These are phyloP conservation scores for Hippopotamyrus pictus DNA, from an alignment of 2,797 vertebrate genomes.

Conservation along the genomic window DNA sequence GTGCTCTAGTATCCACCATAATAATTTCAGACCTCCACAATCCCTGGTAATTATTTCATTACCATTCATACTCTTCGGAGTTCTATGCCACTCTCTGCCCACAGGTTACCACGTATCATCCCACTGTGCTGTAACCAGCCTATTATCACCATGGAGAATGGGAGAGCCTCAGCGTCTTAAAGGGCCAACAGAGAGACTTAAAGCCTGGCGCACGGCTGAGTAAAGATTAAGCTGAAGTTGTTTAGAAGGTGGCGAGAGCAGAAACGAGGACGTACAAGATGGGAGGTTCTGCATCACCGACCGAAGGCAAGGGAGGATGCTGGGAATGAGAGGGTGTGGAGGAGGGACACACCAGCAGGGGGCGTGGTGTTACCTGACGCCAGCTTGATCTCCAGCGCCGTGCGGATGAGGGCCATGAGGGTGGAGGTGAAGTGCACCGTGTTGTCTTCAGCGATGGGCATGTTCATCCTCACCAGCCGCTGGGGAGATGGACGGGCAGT, in stretches of 20 bases:
- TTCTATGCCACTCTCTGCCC: not conserved
- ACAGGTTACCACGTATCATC: not conserved
- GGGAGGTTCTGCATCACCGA: not conserved
- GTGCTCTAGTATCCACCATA: not conserved
- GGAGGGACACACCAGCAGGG: not conserved
- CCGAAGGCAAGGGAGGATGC: not conserved
- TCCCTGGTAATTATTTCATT: not conserved
- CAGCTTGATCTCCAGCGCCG: slow-evolving; percentile 91
- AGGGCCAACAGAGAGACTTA: not conserved
- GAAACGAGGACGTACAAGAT: not conserved
- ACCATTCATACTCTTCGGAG: not conserved
- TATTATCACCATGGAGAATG: not conserved
- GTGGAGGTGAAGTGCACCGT: slow-evolving; percentile 97
- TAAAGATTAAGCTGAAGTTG: not conserved
- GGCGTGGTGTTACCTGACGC: slow-evolving; percentile 71
- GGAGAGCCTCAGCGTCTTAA: not conserved
- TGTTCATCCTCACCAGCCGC: slow-evolving; percentile 96
- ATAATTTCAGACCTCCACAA: not conserved
- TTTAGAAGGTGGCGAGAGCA: not conserved
- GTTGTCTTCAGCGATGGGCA: slow-evolving; percentile 87
- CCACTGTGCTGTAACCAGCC: not conserved
- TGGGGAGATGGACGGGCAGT: slow-evolving; percentile 44
- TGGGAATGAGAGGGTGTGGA: not conserved
- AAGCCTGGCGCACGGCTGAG: not conserved
- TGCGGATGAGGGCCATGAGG: slow-evolving; percentile 93